Percentiles rank a stretch among this genome's conserved stretches.
These are phyloP conservation scores for Lacanobia wlatinum DNA, from an alignment of 2,888 invertebrate genomes.

Conservation along the genomic window DNA sequence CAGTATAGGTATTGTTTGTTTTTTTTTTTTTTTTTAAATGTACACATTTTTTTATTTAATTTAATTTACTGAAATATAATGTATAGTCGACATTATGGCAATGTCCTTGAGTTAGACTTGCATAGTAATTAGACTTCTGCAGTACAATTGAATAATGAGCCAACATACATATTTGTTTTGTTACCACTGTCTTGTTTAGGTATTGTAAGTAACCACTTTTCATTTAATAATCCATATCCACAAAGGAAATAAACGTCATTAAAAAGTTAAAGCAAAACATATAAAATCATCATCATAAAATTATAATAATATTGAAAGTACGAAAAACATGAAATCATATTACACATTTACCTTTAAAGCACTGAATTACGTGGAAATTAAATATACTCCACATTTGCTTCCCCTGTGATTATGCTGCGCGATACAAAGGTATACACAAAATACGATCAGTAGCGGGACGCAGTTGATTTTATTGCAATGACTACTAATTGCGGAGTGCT, in stretches of 20 bases:
- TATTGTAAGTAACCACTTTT: background rate
- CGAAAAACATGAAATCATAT: background rate
- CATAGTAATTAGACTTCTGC: too few species aligned
- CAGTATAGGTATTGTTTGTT: background rate
- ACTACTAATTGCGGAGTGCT: constrained; percentile 36
- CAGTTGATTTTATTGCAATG: constrained; percentile 46
- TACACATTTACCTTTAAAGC: background rate
- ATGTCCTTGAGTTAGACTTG: background rate
- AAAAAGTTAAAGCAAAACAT: background rate
- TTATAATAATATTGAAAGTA: background rate
- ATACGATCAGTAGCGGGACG: constrained; percentile 24
- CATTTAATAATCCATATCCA: too few species aligned
- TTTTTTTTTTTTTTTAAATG: background rate
- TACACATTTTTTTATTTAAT: too few species aligned
- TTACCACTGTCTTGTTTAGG: background rate
- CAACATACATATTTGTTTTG: background rate
- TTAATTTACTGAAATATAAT: background rate
- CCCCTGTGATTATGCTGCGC: constrained; percentile 16
- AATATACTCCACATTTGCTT: constrained; percentile 28
- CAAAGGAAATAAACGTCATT: background rate
- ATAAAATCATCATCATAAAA: background rate
- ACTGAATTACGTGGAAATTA: constrained; percentile 4
- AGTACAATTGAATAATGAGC: too few species aligned
- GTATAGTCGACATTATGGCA: background rate
- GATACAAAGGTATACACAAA: constrained; percentile 30